A percentile compares a stretch with the other conserved stretches of the same genome.
Conservation (phyloP, 2,888 invertebrate species). For the Pandemis heparana region DNA sequence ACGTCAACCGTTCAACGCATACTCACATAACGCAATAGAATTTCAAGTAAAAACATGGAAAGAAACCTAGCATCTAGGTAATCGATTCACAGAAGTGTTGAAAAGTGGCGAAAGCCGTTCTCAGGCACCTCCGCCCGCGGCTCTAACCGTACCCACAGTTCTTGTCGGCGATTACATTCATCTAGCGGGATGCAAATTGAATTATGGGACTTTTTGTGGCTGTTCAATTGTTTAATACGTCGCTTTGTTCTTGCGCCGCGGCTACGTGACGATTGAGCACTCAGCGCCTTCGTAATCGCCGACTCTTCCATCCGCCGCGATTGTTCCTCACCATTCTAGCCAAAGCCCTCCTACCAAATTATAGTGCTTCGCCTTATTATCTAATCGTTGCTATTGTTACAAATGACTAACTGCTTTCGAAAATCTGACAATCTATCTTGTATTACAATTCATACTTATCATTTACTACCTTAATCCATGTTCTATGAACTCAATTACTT, state of each 20-base stretch:
- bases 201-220: slow-evolving; percentile 84
- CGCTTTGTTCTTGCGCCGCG: slow-evolving; percentile 80
- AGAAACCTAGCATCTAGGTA: slow-evolving; percentile 66
- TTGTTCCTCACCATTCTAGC: slow-evolving; percentile 75
- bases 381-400: slow-evolving; percentile 81
- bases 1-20: background rate
- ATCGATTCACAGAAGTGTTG: slow-evolving; percentile 83
- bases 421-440: slow-evolving; percentile 59
- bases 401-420: slow-evolving; percentile 59
- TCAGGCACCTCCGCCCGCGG: slow-evolving; percentile 72
- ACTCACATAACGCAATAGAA: slow-evolving; percentile 27
- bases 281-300: slow-evolving; percentile 75
- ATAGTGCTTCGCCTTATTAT: slow-evolving; percentile 81
- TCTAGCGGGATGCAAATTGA: slow-evolving; percentile 85
- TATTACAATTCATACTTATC: slow-evolving; percentile 46
- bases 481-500: slow-evolving; percentile 24
- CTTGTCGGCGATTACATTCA: slow-evolving; percentile 73
- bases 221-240: slow-evolving; percentile 78
- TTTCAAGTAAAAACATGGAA: slow-evolving; percentile 66
- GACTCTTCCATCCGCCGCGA: slow-evolving; percentile 65
- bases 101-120: slow-evolving; percentile 82
- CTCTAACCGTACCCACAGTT: slow-evolving; percentile 72
- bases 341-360: slow-evolving; percentile 72
- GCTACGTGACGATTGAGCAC: slow-evolving; percentile 80
- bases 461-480: slow-evolving; percentile 32